Conservation (phyloP, 2,888 invertebrate species). For the Orthosia incerta region DNA sequence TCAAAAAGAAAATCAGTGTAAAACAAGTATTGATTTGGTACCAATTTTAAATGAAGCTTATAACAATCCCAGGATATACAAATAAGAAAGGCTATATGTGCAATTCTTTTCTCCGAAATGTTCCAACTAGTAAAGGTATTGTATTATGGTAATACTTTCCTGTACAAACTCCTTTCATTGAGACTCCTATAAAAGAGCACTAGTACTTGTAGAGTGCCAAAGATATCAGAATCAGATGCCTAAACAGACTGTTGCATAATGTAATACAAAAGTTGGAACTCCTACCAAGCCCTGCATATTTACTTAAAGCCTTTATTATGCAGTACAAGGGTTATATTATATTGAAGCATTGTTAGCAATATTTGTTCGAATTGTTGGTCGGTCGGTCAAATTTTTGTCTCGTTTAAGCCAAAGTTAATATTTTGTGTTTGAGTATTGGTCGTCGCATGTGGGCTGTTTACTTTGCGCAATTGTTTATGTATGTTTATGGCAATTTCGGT, state of each 20-base stretch:
- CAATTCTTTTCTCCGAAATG: too few species aligned
- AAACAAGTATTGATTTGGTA: too few species aligned
- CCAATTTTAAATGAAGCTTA: too few species aligned
- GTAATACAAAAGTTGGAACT: neutral
- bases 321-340: constrained; percentile 1
- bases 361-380: constrained; percentile 30
- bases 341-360: constrained; percentile 13
- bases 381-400: constrained; percentile 27
- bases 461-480: constrained; percentile 21
- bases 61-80: too few species aligned
- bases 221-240: neutral
- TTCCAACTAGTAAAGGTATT: too few species aligned
- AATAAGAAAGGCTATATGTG: too few species aligned
- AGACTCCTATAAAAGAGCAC: too few species aligned
- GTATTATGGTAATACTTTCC: too few species aligned
- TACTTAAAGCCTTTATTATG: neutral
- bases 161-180: too few species aligned
- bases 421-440: constrained; percentile 43
- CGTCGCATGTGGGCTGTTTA: constrained; percentile 18
- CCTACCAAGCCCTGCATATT: neutral
- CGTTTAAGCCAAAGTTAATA: constrained; percentile 33
- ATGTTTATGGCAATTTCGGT: constrained; percentile 6
- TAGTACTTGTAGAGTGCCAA: too few species aligned
- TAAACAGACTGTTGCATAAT: neutral
- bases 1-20: too few species aligned